Evolutionary conservation across 1,140 invertebrate genomes (phyloP).

Genomic region (Cylas formicarius): DNA sequence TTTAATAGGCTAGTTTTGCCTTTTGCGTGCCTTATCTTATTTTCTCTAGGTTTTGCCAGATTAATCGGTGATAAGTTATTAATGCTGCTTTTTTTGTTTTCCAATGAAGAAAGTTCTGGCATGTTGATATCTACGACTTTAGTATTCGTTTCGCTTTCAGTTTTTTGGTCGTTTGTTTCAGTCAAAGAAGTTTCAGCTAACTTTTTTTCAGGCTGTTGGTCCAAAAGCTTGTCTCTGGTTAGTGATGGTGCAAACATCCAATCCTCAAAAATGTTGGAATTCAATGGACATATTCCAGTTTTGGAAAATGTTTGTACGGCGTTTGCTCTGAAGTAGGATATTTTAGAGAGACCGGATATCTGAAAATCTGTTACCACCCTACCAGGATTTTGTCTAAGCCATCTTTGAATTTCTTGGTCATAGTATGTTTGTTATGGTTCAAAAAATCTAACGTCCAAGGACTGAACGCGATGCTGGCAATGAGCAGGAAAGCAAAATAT

Average conservation of each 20-base stretch:
- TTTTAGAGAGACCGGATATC: slow-evolving; percentile 31
- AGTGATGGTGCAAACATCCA: slow-evolving; percentile 6
- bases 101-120: too few species aligned
- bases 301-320: slow-evolving; percentile 5
- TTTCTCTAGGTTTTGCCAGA: too few species aligned
- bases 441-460: slow-evolving; percentile 41
- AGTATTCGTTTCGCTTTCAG: too few species aligned
- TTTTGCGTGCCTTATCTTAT: too few species aligned
- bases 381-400: slow-evolving; percentile 27
- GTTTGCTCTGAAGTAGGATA: slow-evolving; percentile 33
- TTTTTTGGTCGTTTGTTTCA: too few species aligned
- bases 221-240: slow-evolving; percentile 3
- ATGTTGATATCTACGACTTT: too few species aligned
- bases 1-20: too few species aligned
- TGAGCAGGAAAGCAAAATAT: slow-evolving; percentile 22
- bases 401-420: slow-evolving; percentile 19
- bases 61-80: too few species aligned
- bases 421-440: slow-evolving; percentile 30
- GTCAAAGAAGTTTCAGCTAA: too few species aligned
- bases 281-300: slow-evolving; percentile 18
- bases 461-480: slow-evolving; percentile 32
- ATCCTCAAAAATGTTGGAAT: slow-evolving; percentile 19
- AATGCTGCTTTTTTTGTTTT: too few species aligned
- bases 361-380: slow-evolving; percentile 31
- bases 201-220: too few species aligned